Percentiles rank a stretch among this genome's conserved stretches.
These are phyloP conservation scores for Corythornis madagascariensis DNA, from an alignment of 2,113 vertebrate genomes.

Conservation along the genomic window DNA sequence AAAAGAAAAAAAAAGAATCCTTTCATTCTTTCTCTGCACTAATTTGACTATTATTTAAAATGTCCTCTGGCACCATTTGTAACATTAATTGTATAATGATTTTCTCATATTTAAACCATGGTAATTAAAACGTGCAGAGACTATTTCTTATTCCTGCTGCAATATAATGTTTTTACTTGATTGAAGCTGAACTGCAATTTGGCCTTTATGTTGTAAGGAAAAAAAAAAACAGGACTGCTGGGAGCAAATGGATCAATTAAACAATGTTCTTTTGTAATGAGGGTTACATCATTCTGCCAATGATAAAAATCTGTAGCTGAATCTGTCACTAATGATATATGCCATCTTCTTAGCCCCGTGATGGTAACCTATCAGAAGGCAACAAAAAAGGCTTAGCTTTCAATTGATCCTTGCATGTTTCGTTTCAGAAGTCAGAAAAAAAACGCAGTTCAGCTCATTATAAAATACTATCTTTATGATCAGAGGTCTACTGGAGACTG, in stretches of 20 bases:
- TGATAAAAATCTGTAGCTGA: constrained; percentile 20
- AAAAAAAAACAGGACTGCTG: background rate
- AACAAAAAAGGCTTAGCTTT: background rate
- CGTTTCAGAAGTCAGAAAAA: background rate
- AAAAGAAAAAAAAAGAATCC: background rate
- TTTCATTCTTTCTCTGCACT: background rate
- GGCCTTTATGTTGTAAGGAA: background rate
- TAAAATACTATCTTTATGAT: background rate
- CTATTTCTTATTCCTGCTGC: constrained; percentile 19
- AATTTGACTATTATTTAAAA: constrained; percentile 25
- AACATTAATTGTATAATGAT: constrained; percentile 13
- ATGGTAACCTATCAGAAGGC: background rate
- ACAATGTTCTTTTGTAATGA: constrained; percentile 47
- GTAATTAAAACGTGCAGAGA: constrained; percentile 32
- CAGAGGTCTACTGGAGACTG: background rate
- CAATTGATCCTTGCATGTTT: background rate
- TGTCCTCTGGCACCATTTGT: background rate
- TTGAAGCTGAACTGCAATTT: constrained; percentile 33
- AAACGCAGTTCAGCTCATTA: background rate
- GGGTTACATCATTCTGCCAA: constrained; percentile 20
- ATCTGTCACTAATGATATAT: background rate
- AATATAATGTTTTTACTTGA: constrained; percentile 23
- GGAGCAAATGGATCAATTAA: constrained; percentile 52
- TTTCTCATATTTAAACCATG: constrained; percentile 25
- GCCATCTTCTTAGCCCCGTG: background rate